phyloP scores from a whole-genome alignment of 1,140 invertebrate species.

The Drosophila ercepeae region DNA sequence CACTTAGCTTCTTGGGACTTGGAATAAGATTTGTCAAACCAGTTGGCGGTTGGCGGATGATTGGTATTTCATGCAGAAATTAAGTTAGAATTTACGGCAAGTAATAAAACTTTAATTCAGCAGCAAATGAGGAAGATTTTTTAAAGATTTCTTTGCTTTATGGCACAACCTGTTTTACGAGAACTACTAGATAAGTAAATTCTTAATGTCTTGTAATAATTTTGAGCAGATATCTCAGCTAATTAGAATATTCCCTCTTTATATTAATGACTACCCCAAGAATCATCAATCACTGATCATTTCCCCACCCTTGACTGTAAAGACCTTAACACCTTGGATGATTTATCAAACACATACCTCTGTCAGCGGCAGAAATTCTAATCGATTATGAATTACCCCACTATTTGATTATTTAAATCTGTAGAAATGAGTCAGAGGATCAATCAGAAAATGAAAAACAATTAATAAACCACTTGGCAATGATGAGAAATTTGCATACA shows the following conservation, averaged over 20 bases:
- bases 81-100: background rate
- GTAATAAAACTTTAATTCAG: slow-evolving; percentile 3
- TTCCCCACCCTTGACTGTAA: background rate
- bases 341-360: slow-evolving; percentile 17
- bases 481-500: slow-evolving; percentile 43
- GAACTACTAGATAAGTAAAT: too few species aligned
- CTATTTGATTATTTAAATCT: background rate
- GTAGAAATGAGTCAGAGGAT: slow-evolving; percentile 23
- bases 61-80: slow-evolving; percentile 4
- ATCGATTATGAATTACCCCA: slow-evolving; percentile 10
- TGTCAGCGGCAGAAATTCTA: background rate
- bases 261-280: background rate
- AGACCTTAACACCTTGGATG: slow-evolving; percentile 4
- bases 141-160: background rate
- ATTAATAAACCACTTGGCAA: slow-evolving; percentile 38
- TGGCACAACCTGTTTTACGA: slow-evolving; percentile 8
- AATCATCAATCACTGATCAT: slow-evolving; percentile 19
- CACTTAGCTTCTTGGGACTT: background rate
- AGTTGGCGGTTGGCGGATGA: background rate
- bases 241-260: background rate
- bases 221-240: background rate
- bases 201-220: background rate
- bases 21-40: slow-evolving; percentile 1
- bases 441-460: too few species aligned
- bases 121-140: slow-evolving; percentile 13